A percentile compares a stretch with the other conserved stretches of the same genome.
Conservation (phyloP, 2,797 vertebrate genomes). For the Petrocephalus schoutedeni region DNA sequence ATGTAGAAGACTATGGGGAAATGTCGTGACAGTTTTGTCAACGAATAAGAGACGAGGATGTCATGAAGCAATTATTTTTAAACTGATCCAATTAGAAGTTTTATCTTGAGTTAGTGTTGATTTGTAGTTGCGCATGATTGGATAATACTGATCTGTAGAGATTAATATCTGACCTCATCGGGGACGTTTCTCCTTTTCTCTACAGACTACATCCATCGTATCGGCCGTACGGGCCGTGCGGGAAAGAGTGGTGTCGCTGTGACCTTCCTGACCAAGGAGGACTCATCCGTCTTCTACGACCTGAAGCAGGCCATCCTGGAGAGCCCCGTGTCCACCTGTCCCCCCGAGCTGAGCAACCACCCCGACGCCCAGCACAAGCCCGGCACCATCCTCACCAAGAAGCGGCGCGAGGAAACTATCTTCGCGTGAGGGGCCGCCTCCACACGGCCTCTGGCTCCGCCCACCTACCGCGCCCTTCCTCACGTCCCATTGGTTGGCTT, state of each 20-base stretch:
- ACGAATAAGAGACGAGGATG: background rate
- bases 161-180: background rate
- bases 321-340: constrained; percentile 93
- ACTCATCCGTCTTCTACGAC: constrained; percentile 90
- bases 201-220: constrained; percentile 94
- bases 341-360: constrained; percentile 90
- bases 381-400: constrained; percentile 97
- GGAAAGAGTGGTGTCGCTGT: constrained; percentile 93
- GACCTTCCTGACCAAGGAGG: constrained; percentile 98
- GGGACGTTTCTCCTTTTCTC: background rate
- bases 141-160: background rate
- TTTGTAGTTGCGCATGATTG: background rate
- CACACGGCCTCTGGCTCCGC: background rate
- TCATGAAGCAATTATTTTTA: background rate
- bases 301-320: constrained; percentile 96
- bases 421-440: constrained; percentile 70
- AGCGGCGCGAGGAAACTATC: constrained; percentile 94
- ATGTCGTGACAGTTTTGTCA: background rate
- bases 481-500: background rate
- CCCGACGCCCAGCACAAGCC: constrained; percentile 97
- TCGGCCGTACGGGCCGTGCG: constrained; percentile 89
- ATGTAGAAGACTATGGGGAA: background rate
- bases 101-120: background rate
- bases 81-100: background rate
- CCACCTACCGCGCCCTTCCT: background rate